phyloP scores from a whole-genome alignment of 2,797 vertebrate genomes.

The Aotus griseimembra region DNA sequence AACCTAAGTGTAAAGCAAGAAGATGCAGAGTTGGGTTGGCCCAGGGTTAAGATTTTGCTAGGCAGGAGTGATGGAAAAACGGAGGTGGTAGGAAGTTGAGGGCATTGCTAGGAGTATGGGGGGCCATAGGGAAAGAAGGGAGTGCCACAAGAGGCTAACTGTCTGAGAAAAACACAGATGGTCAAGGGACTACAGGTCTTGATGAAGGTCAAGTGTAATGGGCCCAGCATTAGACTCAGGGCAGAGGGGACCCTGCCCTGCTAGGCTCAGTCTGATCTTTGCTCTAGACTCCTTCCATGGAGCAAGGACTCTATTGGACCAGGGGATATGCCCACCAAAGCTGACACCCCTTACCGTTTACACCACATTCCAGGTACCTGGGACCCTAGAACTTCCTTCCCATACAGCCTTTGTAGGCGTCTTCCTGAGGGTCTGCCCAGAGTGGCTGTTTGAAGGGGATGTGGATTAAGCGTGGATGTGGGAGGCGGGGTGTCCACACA shows the following conservation, averaged over 20 bases:
- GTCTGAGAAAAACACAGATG: not conserved
- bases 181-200: not conserved
- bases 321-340: not conserved
- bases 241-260: not conserved
- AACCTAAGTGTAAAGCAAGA: not conserved
- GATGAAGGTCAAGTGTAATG: not conserved
- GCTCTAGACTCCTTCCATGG: not conserved
- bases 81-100: not conserved
- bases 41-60: not conserved
- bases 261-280: not conserved
- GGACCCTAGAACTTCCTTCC: not conserved
- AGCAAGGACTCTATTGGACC: not conserved
- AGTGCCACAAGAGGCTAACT: not conserved
- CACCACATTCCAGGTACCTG: not conserved
- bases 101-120: not conserved
- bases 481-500: not conserved
- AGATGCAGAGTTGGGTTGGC: rapidly evolving
- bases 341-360: not conserved
- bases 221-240: not conserved
- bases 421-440: not conserved
- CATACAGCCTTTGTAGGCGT: not conserved
- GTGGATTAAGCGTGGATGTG: not conserved
- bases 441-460: not conserved
- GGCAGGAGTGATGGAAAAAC: not conserved
- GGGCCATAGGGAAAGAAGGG: not conserved